Conservation (phyloP, 2,113 vertebrate genomes). For the Callithrix jacchus region DNA sequence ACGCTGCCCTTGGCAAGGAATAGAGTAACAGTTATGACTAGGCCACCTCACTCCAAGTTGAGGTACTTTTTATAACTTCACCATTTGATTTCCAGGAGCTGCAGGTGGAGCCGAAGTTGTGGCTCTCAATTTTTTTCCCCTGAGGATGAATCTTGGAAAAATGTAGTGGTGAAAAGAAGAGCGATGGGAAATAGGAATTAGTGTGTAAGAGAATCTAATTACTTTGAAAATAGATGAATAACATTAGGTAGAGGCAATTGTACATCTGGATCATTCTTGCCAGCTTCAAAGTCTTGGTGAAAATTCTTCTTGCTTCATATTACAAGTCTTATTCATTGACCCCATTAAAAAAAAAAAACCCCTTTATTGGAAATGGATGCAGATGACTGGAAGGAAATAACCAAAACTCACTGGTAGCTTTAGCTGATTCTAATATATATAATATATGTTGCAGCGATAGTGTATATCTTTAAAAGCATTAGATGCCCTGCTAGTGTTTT, state of each 20-base stretch:
- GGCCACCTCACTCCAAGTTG: background rate
- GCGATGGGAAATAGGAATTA: background rate
- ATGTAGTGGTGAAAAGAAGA: conserved; percentile 55
- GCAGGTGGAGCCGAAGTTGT: background rate
- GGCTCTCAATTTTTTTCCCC: background rate
- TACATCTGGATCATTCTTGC: conserved; percentile 38
- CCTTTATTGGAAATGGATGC: conserved; percentile 43
- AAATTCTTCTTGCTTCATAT: background rate
- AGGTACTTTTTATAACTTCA: conserved; percentile 1
- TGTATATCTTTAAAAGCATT: background rate
- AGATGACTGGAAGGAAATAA: conserved; percentile 31
- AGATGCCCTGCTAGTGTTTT: background rate
- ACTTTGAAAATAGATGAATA: conserved; percentile 56
- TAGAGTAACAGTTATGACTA: background rate
- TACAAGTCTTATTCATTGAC: background rate
- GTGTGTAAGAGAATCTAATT: background rate
- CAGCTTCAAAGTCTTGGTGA: conserved; percentile 47
- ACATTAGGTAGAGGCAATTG: background rate
- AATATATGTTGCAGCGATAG: too few species aligned
- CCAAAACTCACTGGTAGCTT: background rate
- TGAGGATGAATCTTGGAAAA: conserved; percentile 59
- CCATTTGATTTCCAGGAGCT: background rate
- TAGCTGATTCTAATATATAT: conserved; percentile 34
- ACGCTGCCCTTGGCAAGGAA: background rate
- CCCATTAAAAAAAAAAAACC: background rate